Conservation (phyloP, 2,113 vertebrate species). For the Spilogale gracilis region DNA sequence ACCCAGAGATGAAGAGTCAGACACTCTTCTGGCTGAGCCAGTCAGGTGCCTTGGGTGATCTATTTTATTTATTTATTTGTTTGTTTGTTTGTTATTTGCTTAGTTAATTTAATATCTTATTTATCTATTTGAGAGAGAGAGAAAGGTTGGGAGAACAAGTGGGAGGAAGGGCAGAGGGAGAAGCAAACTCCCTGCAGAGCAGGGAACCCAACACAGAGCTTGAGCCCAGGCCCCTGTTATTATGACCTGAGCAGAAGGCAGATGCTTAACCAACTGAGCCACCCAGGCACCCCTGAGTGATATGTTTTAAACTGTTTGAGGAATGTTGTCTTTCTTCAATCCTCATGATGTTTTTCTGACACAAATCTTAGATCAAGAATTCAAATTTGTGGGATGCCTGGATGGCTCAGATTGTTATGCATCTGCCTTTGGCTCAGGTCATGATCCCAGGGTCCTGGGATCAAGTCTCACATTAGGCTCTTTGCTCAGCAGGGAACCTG, state of each 20-base stretch:
- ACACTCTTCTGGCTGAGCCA: background rate
- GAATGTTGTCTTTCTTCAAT: background rate
- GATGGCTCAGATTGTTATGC: no score
- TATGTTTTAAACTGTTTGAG: conserved; percentile 8
- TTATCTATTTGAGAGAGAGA: background rate
- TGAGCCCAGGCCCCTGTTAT: background rate
- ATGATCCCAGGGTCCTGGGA: no score
- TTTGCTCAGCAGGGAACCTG: background rate
- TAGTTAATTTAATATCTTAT: background rate
- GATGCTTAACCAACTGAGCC: background rate
- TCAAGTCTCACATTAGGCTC: background rate
- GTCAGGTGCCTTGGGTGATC: background rate
- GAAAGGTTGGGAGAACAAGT: background rate
- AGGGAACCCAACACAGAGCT: background rate
- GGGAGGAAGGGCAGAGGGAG: background rate
- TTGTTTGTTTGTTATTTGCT: background rate
- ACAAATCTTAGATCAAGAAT: conserved; percentile 19
- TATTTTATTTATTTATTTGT: background rate
- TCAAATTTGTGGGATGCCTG: background rate
- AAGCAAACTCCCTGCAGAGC: background rate
- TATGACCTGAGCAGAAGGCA: background rate
- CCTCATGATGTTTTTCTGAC: background rate
- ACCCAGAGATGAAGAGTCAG: background rate
- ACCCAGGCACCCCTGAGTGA: background rate
- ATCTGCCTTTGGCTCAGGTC: no score